phyloP scores from a whole-genome alignment of 2,888 invertebrate genomes.

The Ennomos fuscantarius region DNA sequence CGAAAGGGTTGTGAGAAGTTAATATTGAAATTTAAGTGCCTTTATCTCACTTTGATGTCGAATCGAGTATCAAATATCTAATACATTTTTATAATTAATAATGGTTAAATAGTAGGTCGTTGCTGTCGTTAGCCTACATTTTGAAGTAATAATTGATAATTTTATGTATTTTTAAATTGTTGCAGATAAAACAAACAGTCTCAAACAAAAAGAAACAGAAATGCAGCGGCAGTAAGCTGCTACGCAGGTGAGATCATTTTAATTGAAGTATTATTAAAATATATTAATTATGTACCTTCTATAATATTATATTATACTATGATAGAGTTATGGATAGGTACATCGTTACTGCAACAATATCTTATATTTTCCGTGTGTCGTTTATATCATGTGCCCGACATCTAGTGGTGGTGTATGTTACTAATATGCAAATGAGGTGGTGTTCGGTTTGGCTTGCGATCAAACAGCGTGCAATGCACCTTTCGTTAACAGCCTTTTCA shows the following conservation, averaged over 20 bases:
- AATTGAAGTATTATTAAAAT: not conserved
- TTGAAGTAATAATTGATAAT: conserved; percentile 9
- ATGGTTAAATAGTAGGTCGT: no score
- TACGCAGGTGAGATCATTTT: conserved; percentile 58
- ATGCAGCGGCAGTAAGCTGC: conserved; percentile 84
- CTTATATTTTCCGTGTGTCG: no score
- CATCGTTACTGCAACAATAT: no score
- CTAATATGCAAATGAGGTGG: conserved; percentile 60
- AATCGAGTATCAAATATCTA: not conserved
- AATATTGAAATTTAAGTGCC: conserved; percentile 26
- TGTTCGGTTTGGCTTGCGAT: not conserved
- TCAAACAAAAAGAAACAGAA: conserved; percentile 46
- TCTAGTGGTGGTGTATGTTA: conserved; percentile 52
- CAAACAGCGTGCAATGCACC: conserved; percentile 4
- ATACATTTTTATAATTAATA: no score
- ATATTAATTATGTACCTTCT: no score
- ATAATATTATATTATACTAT: no score
- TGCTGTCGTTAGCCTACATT: not conserved
- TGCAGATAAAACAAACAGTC: conserved; percentile 50
- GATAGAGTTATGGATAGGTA: no score
- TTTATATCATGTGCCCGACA: conserved; percentile 49
- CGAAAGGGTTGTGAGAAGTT: conserved; percentile 35
- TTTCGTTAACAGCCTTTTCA: conserved; percentile 36
- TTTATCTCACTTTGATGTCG: conserved; percentile 24
- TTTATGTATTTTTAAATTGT: conserved; percentile 42